Conservation (phyloP, 2,888 invertebrate species). For the Aphidius colemani region DNA sequence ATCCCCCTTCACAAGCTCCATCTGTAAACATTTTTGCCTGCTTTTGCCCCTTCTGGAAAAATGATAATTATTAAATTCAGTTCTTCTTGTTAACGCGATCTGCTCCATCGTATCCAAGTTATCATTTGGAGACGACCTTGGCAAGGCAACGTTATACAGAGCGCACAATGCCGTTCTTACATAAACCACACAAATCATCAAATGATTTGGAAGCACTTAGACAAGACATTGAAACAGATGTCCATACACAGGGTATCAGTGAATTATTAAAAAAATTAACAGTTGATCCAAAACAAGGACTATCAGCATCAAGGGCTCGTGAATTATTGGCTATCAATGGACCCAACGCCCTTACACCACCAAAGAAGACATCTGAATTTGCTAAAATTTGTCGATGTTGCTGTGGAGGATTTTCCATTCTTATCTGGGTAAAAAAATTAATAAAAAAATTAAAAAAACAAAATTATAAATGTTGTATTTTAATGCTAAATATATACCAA, state of each 20-base stretch:
- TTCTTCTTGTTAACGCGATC: too few relatives aligned
- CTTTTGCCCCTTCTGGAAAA: too few relatives aligned
- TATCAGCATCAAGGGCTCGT: conserved; percentile 65
- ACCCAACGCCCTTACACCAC: conserved; percentile 73
- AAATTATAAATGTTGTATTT: not conserved
- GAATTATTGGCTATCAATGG: conserved; percentile 67
- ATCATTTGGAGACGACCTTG: too few relatives aligned
- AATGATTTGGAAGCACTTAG: conserved; percentile 34
- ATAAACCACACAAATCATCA: not conserved
- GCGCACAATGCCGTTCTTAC: too few relatives aligned
- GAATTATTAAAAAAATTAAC: conserved; percentile 37
- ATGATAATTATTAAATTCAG: too few relatives aligned
- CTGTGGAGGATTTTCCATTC: conserved; percentile 65
- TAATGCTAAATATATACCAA: not conserved
- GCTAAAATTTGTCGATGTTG: conserved; percentile 71
- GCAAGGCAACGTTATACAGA: too few relatives aligned
- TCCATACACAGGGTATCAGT: conserved; percentile 35
- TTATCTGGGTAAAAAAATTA: conserved; percentile 40
- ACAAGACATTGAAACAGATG: conserved; percentile 41
- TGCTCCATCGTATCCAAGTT: too few relatives aligned
- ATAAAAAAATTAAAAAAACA: not conserved
- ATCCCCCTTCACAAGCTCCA: too few relatives aligned
- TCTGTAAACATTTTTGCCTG: too few relatives aligned
- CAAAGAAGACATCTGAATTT: conserved; percentile 71
- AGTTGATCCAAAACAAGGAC: conserved; percentile 58